Evolutionary conservation across 2,113 vertebrate species (phyloP).

Genomic region (Oxyruncus cristatus): DNA sequence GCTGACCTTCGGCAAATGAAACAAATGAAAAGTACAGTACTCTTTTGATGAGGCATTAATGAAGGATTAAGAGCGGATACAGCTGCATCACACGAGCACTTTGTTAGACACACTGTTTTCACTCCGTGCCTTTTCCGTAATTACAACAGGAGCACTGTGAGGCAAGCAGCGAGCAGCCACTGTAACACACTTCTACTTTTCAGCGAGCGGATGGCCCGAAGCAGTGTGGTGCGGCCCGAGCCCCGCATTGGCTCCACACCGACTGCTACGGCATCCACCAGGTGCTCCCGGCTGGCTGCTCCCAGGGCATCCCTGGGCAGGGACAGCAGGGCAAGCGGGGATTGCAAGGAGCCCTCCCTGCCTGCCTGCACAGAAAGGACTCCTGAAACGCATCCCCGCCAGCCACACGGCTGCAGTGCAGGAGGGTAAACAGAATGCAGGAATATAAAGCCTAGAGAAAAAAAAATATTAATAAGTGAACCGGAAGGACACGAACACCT

Average conservation of each 20-base stretch:
- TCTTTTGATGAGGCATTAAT: constrained; percentile 72
- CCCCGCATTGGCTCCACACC: rapidly evolving
- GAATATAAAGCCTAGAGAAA: rapidly evolving
- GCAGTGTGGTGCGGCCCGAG: neutral
- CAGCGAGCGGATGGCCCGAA: neutral
- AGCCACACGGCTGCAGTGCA: rapidly evolving
- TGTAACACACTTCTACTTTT: neutral
- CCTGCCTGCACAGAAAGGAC: rapidly evolving
- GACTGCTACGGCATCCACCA: rapidly evolving
- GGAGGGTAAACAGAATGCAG: neutral
- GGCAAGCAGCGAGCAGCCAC: neutral
- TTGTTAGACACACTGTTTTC: constrained; percentile 60
- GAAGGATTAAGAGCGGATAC: constrained; percentile 73
- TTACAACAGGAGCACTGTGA: neutral
- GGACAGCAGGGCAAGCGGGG: rapidly evolving
- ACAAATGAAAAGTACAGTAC: constrained; percentile 64
- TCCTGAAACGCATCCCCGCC: neutral
- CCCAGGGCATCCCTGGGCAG: neutral
- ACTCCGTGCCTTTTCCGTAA: neutral
- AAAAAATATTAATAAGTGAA: neutral
- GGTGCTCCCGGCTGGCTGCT: rapidly evolving
- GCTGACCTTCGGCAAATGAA: constrained; percentile 72
- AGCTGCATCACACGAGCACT: constrained; percentile 69
- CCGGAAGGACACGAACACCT: rapidly evolving
- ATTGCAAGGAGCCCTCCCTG: neutral